A percentile compares a stretch with the other conserved stretches of the same genome.
Evolutionary conservation across 37 sponge, comb jelly and placozoan species (phyloP).

Genomic region (Axinella damicornis): DNA sequence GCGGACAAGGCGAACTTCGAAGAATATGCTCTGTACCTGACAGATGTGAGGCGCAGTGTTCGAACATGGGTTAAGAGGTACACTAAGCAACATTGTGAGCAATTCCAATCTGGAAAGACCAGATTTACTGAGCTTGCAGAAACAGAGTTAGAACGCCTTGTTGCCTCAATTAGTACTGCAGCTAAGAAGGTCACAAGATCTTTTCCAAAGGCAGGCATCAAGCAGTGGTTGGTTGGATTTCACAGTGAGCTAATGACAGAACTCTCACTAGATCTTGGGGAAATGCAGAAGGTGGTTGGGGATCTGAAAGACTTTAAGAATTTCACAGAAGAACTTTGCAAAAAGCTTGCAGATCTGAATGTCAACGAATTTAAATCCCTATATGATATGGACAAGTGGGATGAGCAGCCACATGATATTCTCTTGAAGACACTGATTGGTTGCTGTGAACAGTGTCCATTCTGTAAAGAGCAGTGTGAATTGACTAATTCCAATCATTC

Average conservation of each 20-base stretch:
- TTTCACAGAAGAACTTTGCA: conserved; percentile 18
- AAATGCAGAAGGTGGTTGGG: too few relatives aligned
- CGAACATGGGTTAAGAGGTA: not conserved
- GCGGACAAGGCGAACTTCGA: not conserved
- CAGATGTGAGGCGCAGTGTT: not conserved
- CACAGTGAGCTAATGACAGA: too few relatives aligned
- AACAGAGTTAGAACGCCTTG: not conserved
- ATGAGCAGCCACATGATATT: conserved; percentile 11
- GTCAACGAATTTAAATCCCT: not conserved
- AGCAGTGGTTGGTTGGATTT: too few relatives aligned
- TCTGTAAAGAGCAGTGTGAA: conserved; percentile 22
- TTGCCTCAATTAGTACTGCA: too few relatives aligned
- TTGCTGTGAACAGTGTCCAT: conserved; percentile 11
- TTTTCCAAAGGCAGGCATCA: too few relatives aligned
- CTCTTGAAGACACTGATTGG: not conserved
- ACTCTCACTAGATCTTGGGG: too few relatives aligned
- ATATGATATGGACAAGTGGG: not conserved
- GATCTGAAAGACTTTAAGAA: conserved; percentile 2
- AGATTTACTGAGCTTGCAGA: not conserved
- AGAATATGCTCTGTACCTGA: not conserved
- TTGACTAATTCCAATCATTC: conserved; percentile 15
- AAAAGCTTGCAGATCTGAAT: not conserved
- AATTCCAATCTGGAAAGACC: not conserved
- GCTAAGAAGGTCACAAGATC: too few relatives aligned
- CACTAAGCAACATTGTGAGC: conserved; percentile 6